Conservation (phyloP, 2,888 invertebrate genomes). For the Phytoseiulus persimilis region DNA sequence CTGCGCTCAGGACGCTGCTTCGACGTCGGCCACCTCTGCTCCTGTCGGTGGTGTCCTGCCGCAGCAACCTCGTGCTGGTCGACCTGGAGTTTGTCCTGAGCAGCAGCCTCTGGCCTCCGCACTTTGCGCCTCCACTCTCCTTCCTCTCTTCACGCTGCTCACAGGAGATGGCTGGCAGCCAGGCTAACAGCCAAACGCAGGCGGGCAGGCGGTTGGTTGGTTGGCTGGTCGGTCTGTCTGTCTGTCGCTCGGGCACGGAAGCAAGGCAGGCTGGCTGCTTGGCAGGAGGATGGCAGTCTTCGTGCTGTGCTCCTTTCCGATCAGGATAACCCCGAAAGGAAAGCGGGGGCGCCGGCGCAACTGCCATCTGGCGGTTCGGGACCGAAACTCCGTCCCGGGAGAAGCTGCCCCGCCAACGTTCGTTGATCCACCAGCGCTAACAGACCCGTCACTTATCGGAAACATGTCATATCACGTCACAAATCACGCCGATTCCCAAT, state of each 20-base stretch:
- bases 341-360: not conserved
- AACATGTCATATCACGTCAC: not conserved
- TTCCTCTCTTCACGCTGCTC: not conserved
- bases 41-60: not conserved
- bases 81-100: not conserved
- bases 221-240: not conserved
- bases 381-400: not conserved
- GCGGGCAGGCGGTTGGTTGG: not conserved
- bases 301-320: not conserved
- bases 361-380: not conserved
- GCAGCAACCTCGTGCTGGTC: not conserved
- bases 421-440: not conserved
- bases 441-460: not conserved
- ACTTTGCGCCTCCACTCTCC: constrained; percentile 5
- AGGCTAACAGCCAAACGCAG: not conserved
- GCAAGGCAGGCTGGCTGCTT: not conserved
- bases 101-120: not conserved
- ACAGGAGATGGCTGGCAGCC: not conserved
- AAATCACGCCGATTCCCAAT: not conserved
- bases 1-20: not conserved
- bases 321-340: not conserved
- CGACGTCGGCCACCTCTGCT: not conserved
- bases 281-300: not conserved
- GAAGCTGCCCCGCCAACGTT: not conserved
- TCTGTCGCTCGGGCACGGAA: not conserved